Conservation (phyloP, 2,888 invertebrate species). For the Meteorus cinctellus region DNA sequence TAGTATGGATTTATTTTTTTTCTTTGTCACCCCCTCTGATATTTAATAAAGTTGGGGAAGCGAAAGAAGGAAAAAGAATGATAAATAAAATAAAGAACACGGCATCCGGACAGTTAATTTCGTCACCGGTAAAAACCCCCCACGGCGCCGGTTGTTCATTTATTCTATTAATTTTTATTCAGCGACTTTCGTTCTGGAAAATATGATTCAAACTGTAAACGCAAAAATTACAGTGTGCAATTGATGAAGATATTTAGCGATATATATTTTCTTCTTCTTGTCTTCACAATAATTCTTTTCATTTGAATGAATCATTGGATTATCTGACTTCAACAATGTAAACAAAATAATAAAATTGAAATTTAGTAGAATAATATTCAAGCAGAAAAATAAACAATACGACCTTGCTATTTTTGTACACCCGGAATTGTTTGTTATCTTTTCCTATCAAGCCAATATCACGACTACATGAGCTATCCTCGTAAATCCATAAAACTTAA, state of each 20-base stretch:
- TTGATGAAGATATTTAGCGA: slow-evolving; percentile 25
- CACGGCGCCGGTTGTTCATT: slow-evolving; percentile 66
- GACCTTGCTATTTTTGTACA: too few relatives aligned
- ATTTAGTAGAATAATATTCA: too few relatives aligned
- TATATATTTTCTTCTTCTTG: slow-evolving; percentile 43
- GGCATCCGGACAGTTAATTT: slow-evolving; percentile 69
- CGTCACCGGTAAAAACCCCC: slow-evolving; percentile 53
- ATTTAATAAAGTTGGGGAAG: not conserved
- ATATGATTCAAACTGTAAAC: slow-evolving; percentile 64
- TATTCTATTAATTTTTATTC: slow-evolving; percentile 69
- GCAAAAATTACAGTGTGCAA: slow-evolving; percentile 33
- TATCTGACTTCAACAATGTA: not conserved
- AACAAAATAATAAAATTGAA: too few relatives aligned
- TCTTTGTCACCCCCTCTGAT: not conserved
- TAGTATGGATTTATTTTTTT: not conserved
- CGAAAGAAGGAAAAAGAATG: slow-evolving; percentile 29
- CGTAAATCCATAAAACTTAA: too few relatives aligned
- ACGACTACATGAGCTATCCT: too few relatives aligned
- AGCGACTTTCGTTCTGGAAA: slow-evolving; percentile 49
- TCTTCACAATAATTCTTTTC: not conserved
- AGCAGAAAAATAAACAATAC: too few relatives aligned
- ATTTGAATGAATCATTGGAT: too few relatives aligned
- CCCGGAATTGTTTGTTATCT: too few relatives aligned
- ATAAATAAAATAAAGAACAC: slow-evolving; percentile 34
- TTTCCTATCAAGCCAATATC: too few relatives aligned